phyloP scores from a whole-genome alignment of 2,797 vertebrate species.

The Coracias cyanogaster region DNA sequence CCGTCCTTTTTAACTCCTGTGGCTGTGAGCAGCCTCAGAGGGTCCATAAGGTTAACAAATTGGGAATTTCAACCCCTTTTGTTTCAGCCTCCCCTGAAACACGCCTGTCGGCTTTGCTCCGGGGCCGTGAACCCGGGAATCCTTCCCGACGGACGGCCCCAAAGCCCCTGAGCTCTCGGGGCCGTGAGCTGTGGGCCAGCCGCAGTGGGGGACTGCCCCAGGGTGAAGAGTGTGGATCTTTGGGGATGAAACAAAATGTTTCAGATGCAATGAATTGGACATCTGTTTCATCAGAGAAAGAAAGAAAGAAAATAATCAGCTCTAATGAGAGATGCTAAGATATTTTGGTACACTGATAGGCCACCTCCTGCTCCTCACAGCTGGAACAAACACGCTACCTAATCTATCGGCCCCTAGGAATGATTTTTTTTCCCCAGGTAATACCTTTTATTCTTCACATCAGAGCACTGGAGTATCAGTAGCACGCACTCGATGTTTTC shows the following conservation, averaged over 20 bases:
- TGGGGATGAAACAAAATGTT: conserved; percentile 35
- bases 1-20: conserved; percentile 32
- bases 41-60: conserved; percentile 68
- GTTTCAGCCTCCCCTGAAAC: conserved; percentile 49
- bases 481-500: conserved; percentile 5
- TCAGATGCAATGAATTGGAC: conserved; percentile 56
- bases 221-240: conserved; percentile 41
- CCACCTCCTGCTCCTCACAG: conserved; percentile 60
- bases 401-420: conserved; percentile 46
- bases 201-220: conserved; percentile 28
- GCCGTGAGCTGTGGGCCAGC: not conserved
- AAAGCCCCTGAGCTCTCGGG: not conserved
- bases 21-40: conserved; percentile 15
- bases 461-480: conserved; percentile 20
- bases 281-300: conserved; percentile 55
- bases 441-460: conserved; percentile 47
- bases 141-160: not conserved
- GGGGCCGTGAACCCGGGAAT: conserved; percentile 1
- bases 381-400: conserved; percentile 31
- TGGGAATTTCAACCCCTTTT: conserved; percentile 60
- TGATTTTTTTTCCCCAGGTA: not conserved
- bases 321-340: conserved; percentile 61
- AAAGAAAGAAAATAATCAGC: not conserved
- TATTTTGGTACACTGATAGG: conserved; percentile 56
- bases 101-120: conserved; percentile 2